Percentiles rank a stretch among this genome's conserved stretches.
Conservation (phyloP, 2,797 vertebrate genomes). For the Neomorphus geoffroyi region DNA sequence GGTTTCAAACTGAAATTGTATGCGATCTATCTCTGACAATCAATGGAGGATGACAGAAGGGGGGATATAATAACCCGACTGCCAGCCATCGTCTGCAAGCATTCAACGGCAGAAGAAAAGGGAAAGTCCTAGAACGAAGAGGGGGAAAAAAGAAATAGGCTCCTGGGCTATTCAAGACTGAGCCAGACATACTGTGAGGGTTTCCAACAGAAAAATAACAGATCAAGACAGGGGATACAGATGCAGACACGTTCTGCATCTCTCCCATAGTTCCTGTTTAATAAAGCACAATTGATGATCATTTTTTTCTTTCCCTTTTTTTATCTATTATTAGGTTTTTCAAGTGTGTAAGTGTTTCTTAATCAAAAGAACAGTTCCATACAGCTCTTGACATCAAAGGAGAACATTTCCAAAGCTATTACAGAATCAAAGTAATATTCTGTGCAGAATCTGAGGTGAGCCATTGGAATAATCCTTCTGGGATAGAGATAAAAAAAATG, state of each 20-base stretch:
- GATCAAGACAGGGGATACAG: conserved; percentile 44
- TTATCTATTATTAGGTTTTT: conserved; percentile 69
- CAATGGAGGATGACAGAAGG: neutral
- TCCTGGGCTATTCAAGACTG: conserved; percentile 2
- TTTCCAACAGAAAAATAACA: conserved; percentile 39
- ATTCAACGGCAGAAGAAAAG: conserved; percentile 19
- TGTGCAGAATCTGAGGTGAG: conserved; percentile 75
- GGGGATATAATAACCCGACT: neutral
- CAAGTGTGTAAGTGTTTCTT: conserved; percentile 66
- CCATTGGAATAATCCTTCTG: conserved; percentile 72
- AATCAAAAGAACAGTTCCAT: conserved; percentile 77
- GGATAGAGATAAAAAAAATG: conserved; percentile 71
- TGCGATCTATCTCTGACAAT: neutral
- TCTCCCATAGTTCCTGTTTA: conserved; percentile 54
- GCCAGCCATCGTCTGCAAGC: neutral
- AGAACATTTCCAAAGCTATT: conserved; percentile 73
- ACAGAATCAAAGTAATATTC: conserved; percentile 76
- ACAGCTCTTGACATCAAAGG: conserved; percentile 73
- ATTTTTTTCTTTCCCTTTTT: neutral
- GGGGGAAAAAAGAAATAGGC: neutral
- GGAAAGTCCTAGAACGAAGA: neutral
- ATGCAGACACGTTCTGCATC: neutral
- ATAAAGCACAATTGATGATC: conserved; percentile 61
- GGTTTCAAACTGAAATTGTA: neutral
- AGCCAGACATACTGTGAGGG: conserved; percentile 1